A percentile compares a stretch with the other conserved stretches of the same genome.
phyloP scores from a whole-genome alignment of 2,797 vertebrate genomes.

The Steatocranus sp. region DNA sequence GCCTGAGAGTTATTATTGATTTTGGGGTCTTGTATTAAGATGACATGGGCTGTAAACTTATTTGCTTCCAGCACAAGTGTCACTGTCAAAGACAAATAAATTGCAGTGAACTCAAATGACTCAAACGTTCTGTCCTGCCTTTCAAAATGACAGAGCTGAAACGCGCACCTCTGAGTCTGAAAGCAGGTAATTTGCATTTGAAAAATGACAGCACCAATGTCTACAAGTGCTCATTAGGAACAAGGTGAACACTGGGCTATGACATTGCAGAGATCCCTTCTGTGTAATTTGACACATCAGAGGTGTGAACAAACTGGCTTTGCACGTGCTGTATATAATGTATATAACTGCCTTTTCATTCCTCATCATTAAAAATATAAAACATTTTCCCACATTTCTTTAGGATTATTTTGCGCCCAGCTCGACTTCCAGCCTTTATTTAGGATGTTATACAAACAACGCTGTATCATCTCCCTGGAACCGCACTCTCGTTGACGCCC shows the following conservation, averaged over 20 bases:
- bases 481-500: constrained; percentile 38
- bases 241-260: constrained; percentile 44
- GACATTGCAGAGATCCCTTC: constrained; percentile 33
- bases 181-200: constrained; percentile 50
- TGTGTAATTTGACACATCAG: constrained; percentile 51
- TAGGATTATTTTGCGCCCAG: background rate
- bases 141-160: constrained; percentile 63
- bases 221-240: constrained; percentile 63
- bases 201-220: constrained; percentile 51
- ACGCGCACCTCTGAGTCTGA: constrained; percentile 37
- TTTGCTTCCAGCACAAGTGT: constrained; percentile 8
- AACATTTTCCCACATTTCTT: background rate
- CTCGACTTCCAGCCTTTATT: background rate
- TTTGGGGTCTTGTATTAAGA: background rate
- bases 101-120: constrained; percentile 29
- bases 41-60: constrained; percentile 8
- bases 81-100: constrained; percentile 36
- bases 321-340: constrained; percentile 16
- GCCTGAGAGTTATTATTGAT: background rate
- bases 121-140: constrained; percentile 47
- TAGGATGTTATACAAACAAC: background rate
- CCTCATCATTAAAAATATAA: background rate
- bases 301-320: constrained; percentile 31
- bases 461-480: constrained; percentile 20
- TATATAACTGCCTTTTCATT: background rate